Percentiles rank a stretch among this genome's conserved stretches.
phyloP scores from a whole-genome alignment of 2,113 vertebrate species.

The Melozone crissalis region DNA sequence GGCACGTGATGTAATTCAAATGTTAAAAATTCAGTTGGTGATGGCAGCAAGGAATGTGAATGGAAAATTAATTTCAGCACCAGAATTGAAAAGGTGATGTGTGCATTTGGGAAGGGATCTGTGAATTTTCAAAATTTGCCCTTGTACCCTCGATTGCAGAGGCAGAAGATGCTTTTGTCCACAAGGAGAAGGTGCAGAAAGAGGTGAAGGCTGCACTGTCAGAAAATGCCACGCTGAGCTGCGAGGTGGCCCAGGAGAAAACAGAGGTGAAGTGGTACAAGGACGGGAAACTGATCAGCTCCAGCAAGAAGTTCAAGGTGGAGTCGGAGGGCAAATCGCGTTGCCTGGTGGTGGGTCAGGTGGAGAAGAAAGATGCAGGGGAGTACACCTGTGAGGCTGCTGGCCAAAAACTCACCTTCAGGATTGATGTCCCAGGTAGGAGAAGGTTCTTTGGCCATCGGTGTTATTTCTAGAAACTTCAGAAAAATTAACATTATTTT shows the following conservation, averaged over 20 bases:
- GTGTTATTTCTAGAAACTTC: background rate
- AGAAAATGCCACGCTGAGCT: conserved; percentile 34
- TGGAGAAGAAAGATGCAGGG: conserved; percentile 80
- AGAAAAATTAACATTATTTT: background rate
- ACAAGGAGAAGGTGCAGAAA: conserved; percentile 49
- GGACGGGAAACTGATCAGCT: background rate
- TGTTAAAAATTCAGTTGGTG: too few relatives aligned
- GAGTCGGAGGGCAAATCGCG: conserved; percentile 70
- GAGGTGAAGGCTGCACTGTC: conserved; percentile 67
- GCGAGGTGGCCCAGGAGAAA: background rate
- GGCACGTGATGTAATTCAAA: background rate
- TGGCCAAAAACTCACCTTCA: conserved; percentile 54
- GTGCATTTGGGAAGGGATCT: background rate
- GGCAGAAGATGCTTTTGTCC: conserved; percentile 61
- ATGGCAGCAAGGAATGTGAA: background rate
- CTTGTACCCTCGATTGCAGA: background rate
- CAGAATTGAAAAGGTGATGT: background rate
- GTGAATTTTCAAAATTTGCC: background rate
- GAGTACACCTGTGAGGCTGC: conserved; percentile 78
- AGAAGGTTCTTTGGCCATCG: background rate
- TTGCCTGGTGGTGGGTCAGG: conserved; percentile 76
- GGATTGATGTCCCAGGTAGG: background rate
- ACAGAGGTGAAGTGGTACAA: background rate
- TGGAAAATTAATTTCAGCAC: background rate
- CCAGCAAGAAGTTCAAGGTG: conserved; percentile 51